Conservation (phyloP, 2,888 invertebrate species). For the Leucophenga montana region DNA sequence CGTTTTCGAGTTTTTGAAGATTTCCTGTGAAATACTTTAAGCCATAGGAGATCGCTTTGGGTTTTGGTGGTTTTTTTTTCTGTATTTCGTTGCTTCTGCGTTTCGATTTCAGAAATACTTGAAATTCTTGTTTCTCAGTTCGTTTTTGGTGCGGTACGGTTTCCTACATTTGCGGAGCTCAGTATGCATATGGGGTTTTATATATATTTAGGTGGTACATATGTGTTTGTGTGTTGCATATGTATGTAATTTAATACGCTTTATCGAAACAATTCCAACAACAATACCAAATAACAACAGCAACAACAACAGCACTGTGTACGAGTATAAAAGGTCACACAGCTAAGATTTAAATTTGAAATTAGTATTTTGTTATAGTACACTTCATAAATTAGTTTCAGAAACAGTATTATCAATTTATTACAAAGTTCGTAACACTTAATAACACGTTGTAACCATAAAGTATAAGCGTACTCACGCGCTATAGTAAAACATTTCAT, state of each 20-base stretch:
- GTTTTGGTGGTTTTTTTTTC: slow-evolving; percentile 15
- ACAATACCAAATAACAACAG: slow-evolving; percentile 30
- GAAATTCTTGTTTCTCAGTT: slow-evolving; percentile 64
- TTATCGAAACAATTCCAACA: slow-evolving; percentile 53
- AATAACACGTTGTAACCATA: too few relatives aligned
- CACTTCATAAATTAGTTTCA: too few relatives aligned
- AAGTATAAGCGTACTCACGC: too few relatives aligned
- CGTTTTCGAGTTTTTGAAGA: slow-evolving; percentile 56
- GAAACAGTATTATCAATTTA: too few relatives aligned
- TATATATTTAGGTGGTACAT: slow-evolving; percentile 16
- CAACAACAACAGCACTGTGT: too few relatives aligned
- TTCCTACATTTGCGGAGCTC: slow-evolving; percentile 21
- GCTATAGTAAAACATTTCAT: too few relatives aligned
- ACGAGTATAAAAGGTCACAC: slow-evolving; percentile 63
- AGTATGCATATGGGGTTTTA: slow-evolving; percentile 7
- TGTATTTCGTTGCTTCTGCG: slow-evolving; percentile 31
- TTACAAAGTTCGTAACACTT: too few relatives aligned
- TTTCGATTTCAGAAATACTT: slow-evolving; percentile 62
- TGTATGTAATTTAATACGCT: slow-evolving; percentile 65
- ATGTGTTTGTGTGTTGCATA: slow-evolving; percentile 27
- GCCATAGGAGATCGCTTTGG: slow-evolving; percentile 48
- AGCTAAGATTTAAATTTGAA: slow-evolving; percentile 61
- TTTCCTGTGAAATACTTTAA: slow-evolving; percentile 68
- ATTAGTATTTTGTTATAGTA: slow-evolving; percentile 50
- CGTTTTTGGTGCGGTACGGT: slow-evolving; percentile 27